A percentile compares a stretch with the other conserved stretches of the same genome.
Evolutionary conservation across 2,888 invertebrate species (phyloP).

Genomic region (Onchidella celtica): DNA sequence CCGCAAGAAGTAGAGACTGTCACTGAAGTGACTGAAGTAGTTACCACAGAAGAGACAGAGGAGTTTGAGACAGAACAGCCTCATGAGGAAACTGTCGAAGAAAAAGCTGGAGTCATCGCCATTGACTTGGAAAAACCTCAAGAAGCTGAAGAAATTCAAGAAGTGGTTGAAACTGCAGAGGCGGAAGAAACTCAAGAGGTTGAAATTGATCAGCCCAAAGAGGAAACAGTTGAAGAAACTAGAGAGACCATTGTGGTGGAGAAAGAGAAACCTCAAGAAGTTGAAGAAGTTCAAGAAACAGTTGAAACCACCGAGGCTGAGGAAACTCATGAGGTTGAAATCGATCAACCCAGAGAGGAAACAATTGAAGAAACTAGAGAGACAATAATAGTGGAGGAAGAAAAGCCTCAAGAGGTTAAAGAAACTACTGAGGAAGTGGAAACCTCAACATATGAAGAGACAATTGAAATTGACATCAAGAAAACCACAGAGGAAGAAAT

Average conservation of each 20-base stretch:
- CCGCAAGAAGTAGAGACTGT: conserved; percentile 45
- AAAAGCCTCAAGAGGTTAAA: conserved; percentile 37
- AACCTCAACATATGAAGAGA: conserved; percentile 24
- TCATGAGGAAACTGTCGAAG: conserved; percentile 54
- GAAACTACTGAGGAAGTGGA: conserved; percentile 43
- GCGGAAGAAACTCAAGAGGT: conserved; percentile 51
- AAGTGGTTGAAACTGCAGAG: conserved; percentile 29
- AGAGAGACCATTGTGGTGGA: conserved; percentile 39
- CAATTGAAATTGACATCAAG: conserved; percentile 44
- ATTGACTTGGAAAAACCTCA: conserved; percentile 52
- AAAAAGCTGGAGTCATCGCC: conserved; percentile 52
- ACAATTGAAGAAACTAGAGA: neutral
- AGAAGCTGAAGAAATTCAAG: conserved; percentile 44
- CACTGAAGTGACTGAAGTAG: conserved; percentile 40
- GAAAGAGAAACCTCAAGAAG: conserved; percentile 48
- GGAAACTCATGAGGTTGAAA: conserved; percentile 15
- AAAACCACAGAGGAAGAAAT: conserved; percentile 50
- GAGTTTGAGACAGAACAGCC: conserved; percentile 55
- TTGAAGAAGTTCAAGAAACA: conserved; percentile 34
- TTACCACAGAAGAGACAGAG: conserved; percentile 43
- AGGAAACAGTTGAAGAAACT: conserved; percentile 51
- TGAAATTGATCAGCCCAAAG: conserved; percentile 54
- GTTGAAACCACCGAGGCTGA: conserved; percentile 7
- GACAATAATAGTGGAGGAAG: neutral
- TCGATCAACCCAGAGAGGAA: conserved; percentile 13